Percentiles rank a stretch among this genome's conserved stretches.
Conservation (phyloP, 2,797 vertebrate species). For the Molothrus ater region DNA sequence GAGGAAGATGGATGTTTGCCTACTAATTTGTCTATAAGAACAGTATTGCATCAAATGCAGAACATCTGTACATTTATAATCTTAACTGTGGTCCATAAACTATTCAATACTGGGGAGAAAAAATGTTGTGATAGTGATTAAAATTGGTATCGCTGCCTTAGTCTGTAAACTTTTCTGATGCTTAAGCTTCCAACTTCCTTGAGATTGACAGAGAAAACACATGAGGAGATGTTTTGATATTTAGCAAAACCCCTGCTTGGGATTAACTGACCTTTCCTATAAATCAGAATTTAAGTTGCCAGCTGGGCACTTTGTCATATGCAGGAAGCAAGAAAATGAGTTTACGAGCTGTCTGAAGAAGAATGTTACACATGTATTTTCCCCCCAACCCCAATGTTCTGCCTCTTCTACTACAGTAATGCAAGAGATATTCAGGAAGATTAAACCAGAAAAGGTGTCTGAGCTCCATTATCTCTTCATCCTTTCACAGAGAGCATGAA, state of each 20-base stretch:
- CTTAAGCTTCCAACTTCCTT: conserved; percentile 12
- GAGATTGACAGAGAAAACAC: conserved; percentile 19
- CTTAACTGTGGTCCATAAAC: conserved; percentile 4
- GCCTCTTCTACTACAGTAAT: neutral
- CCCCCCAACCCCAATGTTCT: neutral
- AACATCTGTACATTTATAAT: neutral
- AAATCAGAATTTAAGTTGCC: conserved; percentile 70
- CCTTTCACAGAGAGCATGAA: neutral
- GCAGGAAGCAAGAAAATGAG: conserved; percentile 56
- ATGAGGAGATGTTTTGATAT: conserved; percentile 55
- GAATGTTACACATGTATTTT: neutral
- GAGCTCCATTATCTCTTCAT: neutral
- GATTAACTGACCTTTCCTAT: conserved; percentile 74
- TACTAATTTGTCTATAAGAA: neutral
- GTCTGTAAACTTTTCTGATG: conserved; percentile 17
- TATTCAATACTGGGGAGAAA: neutral
- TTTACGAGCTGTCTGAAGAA: conserved; percentile 56
- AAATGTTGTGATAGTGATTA: conserved; percentile 4
- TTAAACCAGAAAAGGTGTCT: conserved; percentile 18
- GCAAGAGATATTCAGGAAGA: neutral
- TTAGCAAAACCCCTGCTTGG: conserved; percentile 70
- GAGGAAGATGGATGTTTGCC: neutral
- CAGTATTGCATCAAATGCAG: neutral
- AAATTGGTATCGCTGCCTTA: neutral
- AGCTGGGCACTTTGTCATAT: conserved; percentile 49